A percentile compares a stretch with the other conserved stretches of the same genome.
phyloP scores from a whole-genome alignment of 2,113 vertebrate genomes.

The Nanorana parkeri region DNA sequence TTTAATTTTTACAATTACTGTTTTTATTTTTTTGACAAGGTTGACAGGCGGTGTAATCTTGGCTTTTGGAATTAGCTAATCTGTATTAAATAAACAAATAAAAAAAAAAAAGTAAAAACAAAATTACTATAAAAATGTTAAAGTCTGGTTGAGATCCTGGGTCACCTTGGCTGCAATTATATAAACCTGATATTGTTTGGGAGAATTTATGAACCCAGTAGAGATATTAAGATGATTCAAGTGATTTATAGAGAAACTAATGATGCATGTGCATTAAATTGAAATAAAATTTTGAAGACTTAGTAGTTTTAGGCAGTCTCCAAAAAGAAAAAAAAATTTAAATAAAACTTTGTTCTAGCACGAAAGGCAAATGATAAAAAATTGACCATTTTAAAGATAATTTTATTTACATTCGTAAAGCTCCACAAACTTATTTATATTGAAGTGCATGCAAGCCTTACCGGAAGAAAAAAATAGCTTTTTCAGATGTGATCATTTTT shows the following conservation, averaged over 20 bases:
- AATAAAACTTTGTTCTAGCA: neutral
- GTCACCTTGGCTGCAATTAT: neutral
- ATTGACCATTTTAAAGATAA: too few species aligned
- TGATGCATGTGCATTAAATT: neutral
- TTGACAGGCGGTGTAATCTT: constrained; percentile 51
- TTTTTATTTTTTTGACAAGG: constrained; percentile 49
- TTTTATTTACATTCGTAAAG: too few species aligned
- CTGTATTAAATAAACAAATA: constrained; percentile 48
- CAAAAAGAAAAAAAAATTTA: neutral
- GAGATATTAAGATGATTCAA: neutral
- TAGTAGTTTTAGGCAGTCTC: too few species aligned
- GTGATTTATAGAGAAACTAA: too few species aligned
- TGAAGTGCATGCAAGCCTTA: too few species aligned
- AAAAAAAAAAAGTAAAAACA: constrained; percentile 19
- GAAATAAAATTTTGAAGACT: neutral
- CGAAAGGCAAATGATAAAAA: too few species aligned
- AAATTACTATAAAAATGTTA: neutral
- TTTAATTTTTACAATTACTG: constrained; percentile 57
- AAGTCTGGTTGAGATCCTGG: neutral
- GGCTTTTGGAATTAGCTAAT: constrained; percentile 47
- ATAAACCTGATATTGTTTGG: neutral
- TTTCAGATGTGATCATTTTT: too few species aligned
- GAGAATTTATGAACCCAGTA: neutral
- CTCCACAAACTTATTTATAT: too few species aligned
- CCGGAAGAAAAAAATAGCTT: too few species aligned